Base-by-base conservation (phyloP, 1,140 invertebrate genomes). In the Trichonephila clavipes region DNA sequence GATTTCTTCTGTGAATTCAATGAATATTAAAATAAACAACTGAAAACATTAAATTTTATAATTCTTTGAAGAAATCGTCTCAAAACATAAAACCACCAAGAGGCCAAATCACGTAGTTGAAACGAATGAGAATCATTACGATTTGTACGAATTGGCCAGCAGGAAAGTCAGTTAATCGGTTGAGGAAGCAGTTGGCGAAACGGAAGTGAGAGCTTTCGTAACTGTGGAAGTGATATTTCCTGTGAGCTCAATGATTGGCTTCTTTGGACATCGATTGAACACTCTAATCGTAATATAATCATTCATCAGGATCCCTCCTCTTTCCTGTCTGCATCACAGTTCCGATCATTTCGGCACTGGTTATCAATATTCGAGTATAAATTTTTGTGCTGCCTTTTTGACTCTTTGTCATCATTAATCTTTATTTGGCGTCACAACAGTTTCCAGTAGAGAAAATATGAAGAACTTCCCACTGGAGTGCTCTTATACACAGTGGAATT, bases 321-420 rank as follows among this genome's bases (percentile, higher is more conserved):
- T 88, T 88, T 88, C 66, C 86, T 88, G 86, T 88, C 86, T 24
- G 19, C 61, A n/a, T 61, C 86, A 88, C 86, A 66, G 59, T 62
- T 88, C 86, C 62, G 86, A 61, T 85, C 82, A 85, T 58, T 85
- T 85, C 14, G 21, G 82, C 44, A 44, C 59, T 64, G 61, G 86
- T 88, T 88, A 88, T 88, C 86, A 62, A 88, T 88, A 66, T 88
- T 61, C 86, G 3, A 61, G 19, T 24, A 66, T 88, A 66, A 85
- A 66, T 66, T 88, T 51, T 7, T 51, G 66, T 66, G 86, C 86
- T 66, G 62, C 86, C 86, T 88, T 66, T 51, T 88, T 88, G 62
- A 18, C 59, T 66, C 40, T 66, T 6, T 14, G 86, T 21, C 19
- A 34, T 88, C 86, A 24, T 88, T 59, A 62, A 88, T 88, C 86